Percentiles rank a stretch among this genome's conserved stretches.
phyloP scores from a whole-genome alignment of 2,113 vertebrate genomes.

The Sinocyclocheilus maitianheensis region DNA sequence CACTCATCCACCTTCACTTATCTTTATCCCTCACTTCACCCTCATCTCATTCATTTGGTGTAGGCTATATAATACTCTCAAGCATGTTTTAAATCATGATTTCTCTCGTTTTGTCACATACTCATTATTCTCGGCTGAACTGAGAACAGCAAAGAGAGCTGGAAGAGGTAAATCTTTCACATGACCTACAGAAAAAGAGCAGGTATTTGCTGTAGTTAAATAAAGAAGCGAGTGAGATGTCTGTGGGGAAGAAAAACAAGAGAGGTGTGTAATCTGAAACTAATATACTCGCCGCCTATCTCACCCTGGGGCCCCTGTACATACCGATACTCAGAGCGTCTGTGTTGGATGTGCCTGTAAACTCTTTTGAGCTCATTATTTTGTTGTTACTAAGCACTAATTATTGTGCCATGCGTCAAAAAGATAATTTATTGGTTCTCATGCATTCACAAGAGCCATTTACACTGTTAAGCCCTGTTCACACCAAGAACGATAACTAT shows the following conservation, averaged over 20 bases:
- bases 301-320: slow-evolving; percentile 45
- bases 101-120: neutral
- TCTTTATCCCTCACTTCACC: slow-evolving; percentile 27
- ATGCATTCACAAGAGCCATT: neutral
- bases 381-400: slow-evolving; percentile 17
- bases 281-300: neutral
- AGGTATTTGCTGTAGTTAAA: neutral
- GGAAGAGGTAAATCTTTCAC: slow-evolving; percentile 62
- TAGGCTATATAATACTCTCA: neutral
- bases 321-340: neutral
- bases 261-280: neutral
- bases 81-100: neutral
- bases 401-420: neutral
- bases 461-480: neutral
- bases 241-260: neutral
- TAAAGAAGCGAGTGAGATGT: neutral
- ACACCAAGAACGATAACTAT: too few relatives aligned
- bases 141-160: slow-evolving; percentile 62
- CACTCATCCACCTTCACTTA: slow-evolving; percentile 36
- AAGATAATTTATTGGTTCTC: neutral
- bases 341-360: neutral
- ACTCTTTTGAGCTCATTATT: slow-evolving; percentile 7
- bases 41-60: neutral
- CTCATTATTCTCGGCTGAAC: slow-evolving; percentile 17
- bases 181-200: neutral